phyloP scores from a whole-genome alignment of 1,140 invertebrate genomes.

The Hydropsyche tenuis region DNA sequence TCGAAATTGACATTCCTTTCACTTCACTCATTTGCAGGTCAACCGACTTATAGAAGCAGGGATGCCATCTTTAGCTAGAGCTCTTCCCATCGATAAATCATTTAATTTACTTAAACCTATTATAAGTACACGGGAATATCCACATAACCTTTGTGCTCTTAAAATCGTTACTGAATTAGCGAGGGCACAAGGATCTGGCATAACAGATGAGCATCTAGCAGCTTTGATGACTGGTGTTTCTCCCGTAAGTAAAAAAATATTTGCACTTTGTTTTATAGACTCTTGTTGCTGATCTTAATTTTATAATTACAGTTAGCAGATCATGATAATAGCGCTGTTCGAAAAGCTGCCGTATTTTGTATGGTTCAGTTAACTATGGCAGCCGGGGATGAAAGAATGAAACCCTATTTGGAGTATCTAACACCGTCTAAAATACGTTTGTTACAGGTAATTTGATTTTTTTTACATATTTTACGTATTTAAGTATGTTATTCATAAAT shows the following conservation, averaged over 20 bases:
- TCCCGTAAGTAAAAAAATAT: constrained; percentile 64
- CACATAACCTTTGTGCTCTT: constrained; percentile 87
- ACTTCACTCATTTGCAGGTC: too few species aligned
- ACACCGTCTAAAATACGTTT: constrained; percentile 80
- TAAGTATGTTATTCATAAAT: not conserved
- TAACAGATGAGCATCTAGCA: constrained; percentile 75
- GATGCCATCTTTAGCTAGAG: constrained; percentile 73
- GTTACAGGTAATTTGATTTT: constrained; percentile 53
- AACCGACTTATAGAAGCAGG: constrained; percentile 64
- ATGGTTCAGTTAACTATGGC: constrained; percentile 90
- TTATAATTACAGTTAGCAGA: constrained; percentile 72
- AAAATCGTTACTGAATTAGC: constrained; percentile 91
- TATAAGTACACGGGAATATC: constrained; percentile 84
- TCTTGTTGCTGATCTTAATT: constrained; percentile 36
- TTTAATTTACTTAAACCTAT: constrained; percentile 72
- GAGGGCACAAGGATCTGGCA: constrained; percentile 71
- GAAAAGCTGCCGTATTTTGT: constrained; percentile 94
- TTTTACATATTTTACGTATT: not conserved
- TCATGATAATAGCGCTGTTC: constrained; percentile 85
- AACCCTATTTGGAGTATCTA: constrained; percentile 78
- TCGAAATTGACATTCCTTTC: not conserved
- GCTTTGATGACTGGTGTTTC: constrained; percentile 88
- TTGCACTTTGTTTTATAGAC: constrained; percentile 1
- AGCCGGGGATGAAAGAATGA: constrained; percentile 82
- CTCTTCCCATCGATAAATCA: constrained; percentile 70